phyloP scores from a whole-genome alignment of 2,113 vertebrate genomes.

The Vimba vimba region DNA sequence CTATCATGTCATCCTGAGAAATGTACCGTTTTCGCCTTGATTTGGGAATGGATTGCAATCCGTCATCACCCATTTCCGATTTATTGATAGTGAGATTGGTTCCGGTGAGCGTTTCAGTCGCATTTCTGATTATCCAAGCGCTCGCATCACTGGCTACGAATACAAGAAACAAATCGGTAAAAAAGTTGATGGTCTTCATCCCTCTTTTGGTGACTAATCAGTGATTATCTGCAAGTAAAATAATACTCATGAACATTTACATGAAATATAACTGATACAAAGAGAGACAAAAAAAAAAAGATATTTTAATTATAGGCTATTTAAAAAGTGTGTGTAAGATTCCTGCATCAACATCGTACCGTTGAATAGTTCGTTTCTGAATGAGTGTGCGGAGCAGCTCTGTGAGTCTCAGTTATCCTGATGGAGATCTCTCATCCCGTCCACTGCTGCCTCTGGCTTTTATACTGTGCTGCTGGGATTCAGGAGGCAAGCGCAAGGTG shows the following conservation, averaged over 20 bases:
- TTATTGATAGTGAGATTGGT: not conserved
- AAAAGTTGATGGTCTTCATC: constrained; percentile 51
- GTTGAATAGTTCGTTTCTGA: not conserved
- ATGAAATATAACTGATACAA: not conserved
- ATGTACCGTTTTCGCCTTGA: constrained; percentile 85
- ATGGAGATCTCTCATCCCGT: constrained; percentile 34
- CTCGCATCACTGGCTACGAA: constrained; percentile 19
- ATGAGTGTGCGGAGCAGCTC: constrained; percentile 8
- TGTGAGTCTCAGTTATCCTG: constrained; percentile 9
- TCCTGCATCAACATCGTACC: constrained; percentile 16
- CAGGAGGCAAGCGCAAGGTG: constrained; percentile 46
- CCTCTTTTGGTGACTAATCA: not conserved
- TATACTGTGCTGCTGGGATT: constrained; percentile 37
- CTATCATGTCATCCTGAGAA: constrained; percentile 88
- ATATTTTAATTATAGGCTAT: not conserved
- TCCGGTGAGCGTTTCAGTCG: not conserved
- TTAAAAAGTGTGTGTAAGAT: not conserved
- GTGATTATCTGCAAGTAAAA: constrained; percentile 20
- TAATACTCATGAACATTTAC: not conserved
- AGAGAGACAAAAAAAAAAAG: not conserved
- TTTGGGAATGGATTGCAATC: constrained; percentile 74
- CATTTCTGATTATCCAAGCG: constrained; percentile 21
- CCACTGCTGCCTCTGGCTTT: constrained; percentile 42
- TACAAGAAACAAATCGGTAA: constrained; percentile 41
- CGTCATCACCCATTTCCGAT: constrained; percentile 40